phyloP scores from a whole-genome alignment of 2,888 invertebrate species.

The Rhamnusium bicolor region DNA sequence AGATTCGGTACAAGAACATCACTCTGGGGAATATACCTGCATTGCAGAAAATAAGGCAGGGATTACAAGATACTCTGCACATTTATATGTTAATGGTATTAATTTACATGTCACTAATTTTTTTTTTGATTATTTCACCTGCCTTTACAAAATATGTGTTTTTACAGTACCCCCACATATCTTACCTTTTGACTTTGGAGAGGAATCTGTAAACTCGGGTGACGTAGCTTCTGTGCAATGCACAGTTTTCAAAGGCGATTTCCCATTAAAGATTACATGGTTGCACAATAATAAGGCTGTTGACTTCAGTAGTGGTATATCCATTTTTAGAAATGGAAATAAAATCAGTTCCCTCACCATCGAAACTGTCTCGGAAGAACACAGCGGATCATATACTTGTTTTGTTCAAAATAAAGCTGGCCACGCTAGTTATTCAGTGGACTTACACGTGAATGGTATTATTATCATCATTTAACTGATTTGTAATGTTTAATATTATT shows the following conservation, averaged over 20 bases:
- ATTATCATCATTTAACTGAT: neutral
- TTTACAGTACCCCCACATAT: slow-evolving; percentile 70
- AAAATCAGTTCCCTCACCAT: slow-evolving; percentile 75
- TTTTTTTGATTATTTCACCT: slow-evolving; percentile 66
- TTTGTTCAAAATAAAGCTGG: slow-evolving; percentile 76
- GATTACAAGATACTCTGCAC: slow-evolving; percentile 75
- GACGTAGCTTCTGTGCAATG: slow-evolving; percentile 81
- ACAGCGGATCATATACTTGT: slow-evolving; percentile 78
- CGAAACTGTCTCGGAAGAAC: slow-evolving; percentile 74
- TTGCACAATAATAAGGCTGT: slow-evolving; percentile 70
- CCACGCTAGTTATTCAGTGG: slow-evolving; percentile 73
- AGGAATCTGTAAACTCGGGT: slow-evolving; percentile 76
- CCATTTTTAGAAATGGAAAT: slow-evolving; percentile 70
- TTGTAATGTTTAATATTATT: neutral
- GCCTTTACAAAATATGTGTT: neutral
- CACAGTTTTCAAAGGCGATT: slow-evolving; percentile 81
- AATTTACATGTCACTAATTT: slow-evolving; percentile 72
- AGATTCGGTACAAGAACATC: slow-evolving; percentile 71
- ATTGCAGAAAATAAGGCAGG: slow-evolving; percentile 82
- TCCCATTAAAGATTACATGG: slow-evolving; percentile 79
- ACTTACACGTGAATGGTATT: slow-evolving; percentile 78
- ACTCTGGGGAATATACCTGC: slow-evolving; percentile 73
- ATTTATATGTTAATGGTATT: slow-evolving; percentile 80
- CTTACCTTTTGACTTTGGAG: slow-evolving; percentile 73
- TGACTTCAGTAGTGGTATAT: slow-evolving; percentile 65